Evolutionary conservation across 1,140 invertebrate genomes (phyloP), one percentile per base, ranked within the genome.

Genomic region (Palaemon carinicauda): DNA sequence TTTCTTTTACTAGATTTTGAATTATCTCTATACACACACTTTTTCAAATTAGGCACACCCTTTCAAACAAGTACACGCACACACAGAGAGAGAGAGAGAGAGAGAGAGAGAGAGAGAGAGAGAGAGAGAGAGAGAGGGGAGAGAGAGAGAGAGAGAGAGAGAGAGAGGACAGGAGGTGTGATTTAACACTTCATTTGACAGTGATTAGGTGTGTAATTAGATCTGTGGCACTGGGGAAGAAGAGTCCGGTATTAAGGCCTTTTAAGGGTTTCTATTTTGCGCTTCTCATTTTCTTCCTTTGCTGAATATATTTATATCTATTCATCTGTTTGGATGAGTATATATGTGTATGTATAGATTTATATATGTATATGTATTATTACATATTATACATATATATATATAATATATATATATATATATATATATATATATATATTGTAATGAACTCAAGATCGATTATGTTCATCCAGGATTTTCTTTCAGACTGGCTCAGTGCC

Each of bases 11-110:
- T 80, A 14, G 19, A 19, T 14, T 41, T 80, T n/a, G n/a, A 33
- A 56, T 80, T 31, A 10, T 80, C 31, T 65, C 29, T 52, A 31
- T 27, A 60, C 52, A 29, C 0, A 60, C 3, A 65, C 56, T 29
- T 56, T 69, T 56, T 65, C 27, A 81, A n/a, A 54, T 41, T 56
- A 50, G 56, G 65, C 33, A 82, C 80, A 81, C 80, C 21, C 65
- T 71, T 19, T 15, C 80, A 41, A 56, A 81, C 21, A 50, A 2
- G n/a, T 19, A 80, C 29, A 81, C 79, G 10, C 56, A 81, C 56
- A 10, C 52, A 0, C 3, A 21, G 60, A 65, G n/a, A 29, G 60
- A 21, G 60, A 65, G 60, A 21, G 60, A 31, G 53, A 80, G 78
- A 56, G 78, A 80, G 78, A 80, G 53, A 56, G 53, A 80, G 53